Evolutionary conservation across 2,888 invertebrate species (phyloP).

Genomic region (Podotricha telesiphe): DNA sequence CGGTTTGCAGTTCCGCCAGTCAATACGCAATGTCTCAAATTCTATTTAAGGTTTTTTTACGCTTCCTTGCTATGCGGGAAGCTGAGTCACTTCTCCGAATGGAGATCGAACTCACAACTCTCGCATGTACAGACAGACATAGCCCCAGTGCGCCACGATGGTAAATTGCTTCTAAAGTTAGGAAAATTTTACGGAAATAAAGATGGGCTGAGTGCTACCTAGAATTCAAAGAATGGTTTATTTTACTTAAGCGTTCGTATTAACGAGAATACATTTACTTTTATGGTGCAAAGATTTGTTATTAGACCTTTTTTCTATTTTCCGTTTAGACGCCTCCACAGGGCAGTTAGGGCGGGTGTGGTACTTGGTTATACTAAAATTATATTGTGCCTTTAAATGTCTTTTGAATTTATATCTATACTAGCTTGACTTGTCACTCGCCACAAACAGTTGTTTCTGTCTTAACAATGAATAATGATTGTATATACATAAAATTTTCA

Average conservation of each 20-base stretch:
- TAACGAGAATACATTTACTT: background rate
- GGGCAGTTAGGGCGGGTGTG: background rate
- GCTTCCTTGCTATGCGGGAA: too few species aligned
- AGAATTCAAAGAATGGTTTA: background rate
- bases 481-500: too few species aligned
- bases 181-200: background rate
- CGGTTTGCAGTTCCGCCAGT: too few species aligned
- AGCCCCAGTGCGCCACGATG: background rate
- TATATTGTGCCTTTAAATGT: background rate
- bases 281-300: slow-evolving; percentile 14
- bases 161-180: background rate
- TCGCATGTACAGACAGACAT: background rate
- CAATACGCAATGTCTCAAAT: too few species aligned
- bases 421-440: too few species aligned
- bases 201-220: background rate
- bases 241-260: slow-evolving; percentile 1
- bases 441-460: too few species aligned
- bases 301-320: slow-evolving; percentile 14
- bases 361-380: too few species aligned
- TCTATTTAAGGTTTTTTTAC: too few species aligned
- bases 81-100: too few species aligned
- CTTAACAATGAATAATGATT: too few species aligned
- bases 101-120: too few species aligned
- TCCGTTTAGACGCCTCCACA: background rate
- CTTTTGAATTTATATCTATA: background rate